Percentiles rank a stretch among this genome's conserved stretches.
Evolutionary conservation across 2,888 invertebrate species (phyloP).

Genomic region (Morpho achilles): DNA sequence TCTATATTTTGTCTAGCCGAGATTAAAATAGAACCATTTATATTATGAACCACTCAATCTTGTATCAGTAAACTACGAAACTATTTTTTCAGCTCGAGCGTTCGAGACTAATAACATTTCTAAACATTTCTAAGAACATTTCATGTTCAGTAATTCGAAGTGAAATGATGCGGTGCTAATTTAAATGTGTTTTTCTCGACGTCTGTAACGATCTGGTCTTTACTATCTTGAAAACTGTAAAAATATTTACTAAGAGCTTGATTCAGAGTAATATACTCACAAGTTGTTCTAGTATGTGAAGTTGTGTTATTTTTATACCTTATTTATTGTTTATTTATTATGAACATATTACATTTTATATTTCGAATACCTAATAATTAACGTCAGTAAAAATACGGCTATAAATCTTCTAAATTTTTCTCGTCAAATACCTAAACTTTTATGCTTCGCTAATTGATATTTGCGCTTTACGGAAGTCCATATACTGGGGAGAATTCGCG

Average conservation of each 20-base stretch:
- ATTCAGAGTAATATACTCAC: not conserved
- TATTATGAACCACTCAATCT: conserved; percentile 23
- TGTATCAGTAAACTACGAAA: conserved; percentile 17
- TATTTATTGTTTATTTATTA: no score
- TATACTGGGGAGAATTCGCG: no score
- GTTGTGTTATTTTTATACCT: no score
- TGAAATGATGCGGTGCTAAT: conserved; percentile 18
- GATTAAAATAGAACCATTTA: conserved; percentile 18
- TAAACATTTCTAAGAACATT: conserved; percentile 12
- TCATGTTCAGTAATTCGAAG: conserved; percentile 11
- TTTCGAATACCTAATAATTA: no score
- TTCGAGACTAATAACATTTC: conserved; percentile 8
- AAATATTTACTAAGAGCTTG: conserved; percentile 1
- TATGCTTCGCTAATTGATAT: no score
- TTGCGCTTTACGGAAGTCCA: no score
- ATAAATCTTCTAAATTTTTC: no score
- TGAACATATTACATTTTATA: no score
- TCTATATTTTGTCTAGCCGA: conserved; percentile 2
- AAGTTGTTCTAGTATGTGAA: no score
- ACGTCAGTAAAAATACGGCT: no score
- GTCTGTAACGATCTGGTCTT: conserved; percentile 9
- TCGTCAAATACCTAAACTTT: no score
- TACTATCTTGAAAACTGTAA: conserved; percentile 4
- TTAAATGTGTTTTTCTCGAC: conserved; percentile 17
- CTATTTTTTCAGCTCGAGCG: conserved; percentile 15